Base-by-base conservation (phyloP, 2,888 invertebrate genomes). In the Neuroscelio doddi region DNA sequence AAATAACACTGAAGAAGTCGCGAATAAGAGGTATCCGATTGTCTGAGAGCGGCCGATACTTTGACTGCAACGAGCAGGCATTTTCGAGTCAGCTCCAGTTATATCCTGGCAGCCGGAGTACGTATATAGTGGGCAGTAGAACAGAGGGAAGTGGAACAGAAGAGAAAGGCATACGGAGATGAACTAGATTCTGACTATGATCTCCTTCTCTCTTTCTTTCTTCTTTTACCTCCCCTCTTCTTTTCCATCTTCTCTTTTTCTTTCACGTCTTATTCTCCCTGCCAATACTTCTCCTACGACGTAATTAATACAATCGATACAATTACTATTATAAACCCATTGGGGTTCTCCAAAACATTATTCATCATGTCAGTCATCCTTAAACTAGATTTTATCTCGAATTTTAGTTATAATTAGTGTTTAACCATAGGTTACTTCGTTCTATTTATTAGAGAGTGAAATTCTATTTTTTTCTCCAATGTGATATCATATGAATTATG, bases 91-190 rank as follows among this genome's bases (percentile, higher is more conserved):
- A 76, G 72, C 76, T 79, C 79, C 78, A 80, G 82, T 80, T 82
- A 82, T 82, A 82, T 81, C 68, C 72, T 64, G 61, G 46, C 52
- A 68, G 70, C 52, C 69, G 32, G 52, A 44, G 66, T 71, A 67
- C 71, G 74, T 76, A 74, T 73, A 70, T 76, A 74, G 46, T 59
- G 67, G 67, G 68, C 68, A 73, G 67, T 68, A 65, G 74, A 69
- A 65, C 62, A 70, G 62, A 71, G 76, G 75, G 75, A 84, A 84
- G 84, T 84, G 80, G 84, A 80, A 83, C 84, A 83, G 77, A 84
- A 83, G 84, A 84, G 84, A 84, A 84, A 84, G 84, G 84, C 77
- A 75, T 73, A 70, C 75, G 75, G 79, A 81, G 82, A 81, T 84
- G 84, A 82, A 83, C 84, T 84, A 84, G 82, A 82, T 84, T 84